These are phyloP conservation scores for Pseudochaenichthys georgianus DNA, from an alignment of 2,797 vertebrate species.

Conservation along the genomic window DNA sequence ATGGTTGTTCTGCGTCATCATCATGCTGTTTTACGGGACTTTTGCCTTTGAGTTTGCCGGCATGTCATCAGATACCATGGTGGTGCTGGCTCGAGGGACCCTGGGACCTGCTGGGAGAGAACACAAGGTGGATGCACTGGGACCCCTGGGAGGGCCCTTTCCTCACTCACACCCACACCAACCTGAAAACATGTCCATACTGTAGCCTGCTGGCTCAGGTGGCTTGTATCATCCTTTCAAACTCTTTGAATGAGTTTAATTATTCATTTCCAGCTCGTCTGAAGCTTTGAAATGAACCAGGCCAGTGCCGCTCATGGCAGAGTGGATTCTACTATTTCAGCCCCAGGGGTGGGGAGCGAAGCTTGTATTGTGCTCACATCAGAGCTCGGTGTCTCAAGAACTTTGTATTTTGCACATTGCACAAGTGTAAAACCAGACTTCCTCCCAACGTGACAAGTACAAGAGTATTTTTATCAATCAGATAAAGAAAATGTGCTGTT, in stretches of 20 bases:
- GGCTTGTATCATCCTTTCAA: constrained; percentile 46
- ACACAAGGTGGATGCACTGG: constrained; percentile 74
- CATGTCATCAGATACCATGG: constrained; percentile 86
- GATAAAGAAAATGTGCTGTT: constrained; percentile 30
- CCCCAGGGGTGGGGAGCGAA: constrained; percentile 35
- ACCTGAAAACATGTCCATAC: constrained; percentile 77
- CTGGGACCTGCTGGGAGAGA: constrained; percentile 69
- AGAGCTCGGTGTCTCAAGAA: constrained; percentile 58
- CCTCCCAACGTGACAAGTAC: constrained; percentile 30
- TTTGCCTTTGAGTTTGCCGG: constrained; percentile 88
- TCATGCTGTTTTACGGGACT: constrained; percentile 89
- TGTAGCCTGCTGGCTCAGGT: constrained; percentile 67
- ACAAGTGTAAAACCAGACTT: constrained; percentile 61
- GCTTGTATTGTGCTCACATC: constrained; percentile 34
- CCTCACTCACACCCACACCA: constrained; percentile 64
- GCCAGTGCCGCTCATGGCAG: constrained; percentile 37
- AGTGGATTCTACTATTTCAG: constrained; percentile 29
- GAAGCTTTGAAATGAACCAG: constrained; percentile 51
- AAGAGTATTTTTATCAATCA: constrained; percentile 43
- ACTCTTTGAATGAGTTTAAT: constrained; percentile 50
- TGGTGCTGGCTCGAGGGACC: constrained; percentile 82
- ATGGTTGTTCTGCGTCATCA: constrained; percentile 88
- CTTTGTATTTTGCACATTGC: constrained; percentile 79
- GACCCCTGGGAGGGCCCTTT: constrained; percentile 55
- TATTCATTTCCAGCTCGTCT: constrained; percentile 52